These are phyloP conservation scores for Fulmarus glacialis DNA, from an alignment of 2,113 vertebrate species.

Conservation along the genomic window DNA sequence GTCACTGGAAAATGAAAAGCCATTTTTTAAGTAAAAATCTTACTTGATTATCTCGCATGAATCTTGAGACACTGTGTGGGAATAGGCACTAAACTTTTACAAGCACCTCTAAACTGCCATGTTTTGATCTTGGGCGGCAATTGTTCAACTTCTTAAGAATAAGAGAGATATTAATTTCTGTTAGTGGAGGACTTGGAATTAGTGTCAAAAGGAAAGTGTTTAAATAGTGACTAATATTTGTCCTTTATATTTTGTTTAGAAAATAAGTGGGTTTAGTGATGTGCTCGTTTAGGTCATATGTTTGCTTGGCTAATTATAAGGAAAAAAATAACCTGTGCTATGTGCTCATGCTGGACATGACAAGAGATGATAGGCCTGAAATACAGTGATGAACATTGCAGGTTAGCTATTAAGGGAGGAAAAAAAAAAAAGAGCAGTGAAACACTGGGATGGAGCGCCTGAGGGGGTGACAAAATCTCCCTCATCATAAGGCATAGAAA, in stretches of 20 bases:
- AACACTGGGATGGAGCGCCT: neutral
- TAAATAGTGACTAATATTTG: neutral
- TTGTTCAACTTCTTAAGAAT: neutral
- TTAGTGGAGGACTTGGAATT: neutral
- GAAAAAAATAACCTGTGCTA: neutral
- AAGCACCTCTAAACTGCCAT: neutral
- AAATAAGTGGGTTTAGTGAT: neutral
- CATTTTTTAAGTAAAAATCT: conserved; percentile 2
- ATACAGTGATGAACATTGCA: neutral
- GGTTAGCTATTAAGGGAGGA: neutral
- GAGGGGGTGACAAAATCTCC: neutral
- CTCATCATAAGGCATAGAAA: neutral
- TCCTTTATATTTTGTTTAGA: neutral
- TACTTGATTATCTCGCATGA: neutral
- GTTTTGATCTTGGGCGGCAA: neutral
- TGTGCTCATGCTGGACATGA: neutral
- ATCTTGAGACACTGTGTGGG: neutral
- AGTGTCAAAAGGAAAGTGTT: neutral
- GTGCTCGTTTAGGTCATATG: neutral
- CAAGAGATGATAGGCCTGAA: neutral
- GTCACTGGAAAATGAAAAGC: neutral
- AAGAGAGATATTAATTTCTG: neutral
- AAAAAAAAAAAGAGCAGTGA: neutral
- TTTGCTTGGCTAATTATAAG: neutral
- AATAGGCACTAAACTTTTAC: neutral